A percentile compares a stretch with the other conserved stretches of the same genome.
These are phyloP conservation scores for Drosophila fulvimacula DNA, from an alignment of 2,888 invertebrate genomes.

Conservation along the genomic window DNA sequence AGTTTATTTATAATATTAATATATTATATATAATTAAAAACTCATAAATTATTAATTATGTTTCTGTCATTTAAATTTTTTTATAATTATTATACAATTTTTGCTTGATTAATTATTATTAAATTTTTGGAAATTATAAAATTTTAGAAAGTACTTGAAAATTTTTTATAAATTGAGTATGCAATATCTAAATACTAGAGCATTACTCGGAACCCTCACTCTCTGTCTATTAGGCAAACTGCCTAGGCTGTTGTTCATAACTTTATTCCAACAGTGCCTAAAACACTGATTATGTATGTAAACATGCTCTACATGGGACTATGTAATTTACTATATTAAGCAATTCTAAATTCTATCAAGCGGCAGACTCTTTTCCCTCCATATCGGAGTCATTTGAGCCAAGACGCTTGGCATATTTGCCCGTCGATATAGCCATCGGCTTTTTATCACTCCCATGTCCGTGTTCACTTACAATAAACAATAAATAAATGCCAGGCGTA, in stretches of 20 bases:
- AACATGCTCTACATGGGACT: neutral
- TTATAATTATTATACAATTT: no score
- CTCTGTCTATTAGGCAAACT: neutral
- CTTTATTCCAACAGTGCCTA: neutral
- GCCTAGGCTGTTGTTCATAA: neutral
- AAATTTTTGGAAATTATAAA: neutral
- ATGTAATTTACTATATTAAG: neutral
- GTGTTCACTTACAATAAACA: constrained; percentile 30
- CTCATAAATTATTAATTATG: no score
- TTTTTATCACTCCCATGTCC: constrained; percentile 18
- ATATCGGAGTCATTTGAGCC: neutral
- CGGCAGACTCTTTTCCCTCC: neutral
- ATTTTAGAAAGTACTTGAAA: neutral
- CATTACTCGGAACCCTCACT: neutral
- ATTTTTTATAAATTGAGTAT: neutral
- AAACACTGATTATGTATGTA: neutral
- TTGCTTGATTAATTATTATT: neutral
- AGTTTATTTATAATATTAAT: no score
- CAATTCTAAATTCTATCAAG: neutral
- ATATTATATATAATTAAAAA: no score
- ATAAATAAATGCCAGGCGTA: constrained; percentile 43
- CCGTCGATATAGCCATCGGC: neutral
- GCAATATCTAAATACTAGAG: neutral
- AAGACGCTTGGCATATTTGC: neutral
- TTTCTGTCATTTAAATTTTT: no score